These are phyloP conservation scores for Cephus nigrinus DNA, from an alignment of 2,888 invertebrate species.

Conservation along the genomic window DNA sequence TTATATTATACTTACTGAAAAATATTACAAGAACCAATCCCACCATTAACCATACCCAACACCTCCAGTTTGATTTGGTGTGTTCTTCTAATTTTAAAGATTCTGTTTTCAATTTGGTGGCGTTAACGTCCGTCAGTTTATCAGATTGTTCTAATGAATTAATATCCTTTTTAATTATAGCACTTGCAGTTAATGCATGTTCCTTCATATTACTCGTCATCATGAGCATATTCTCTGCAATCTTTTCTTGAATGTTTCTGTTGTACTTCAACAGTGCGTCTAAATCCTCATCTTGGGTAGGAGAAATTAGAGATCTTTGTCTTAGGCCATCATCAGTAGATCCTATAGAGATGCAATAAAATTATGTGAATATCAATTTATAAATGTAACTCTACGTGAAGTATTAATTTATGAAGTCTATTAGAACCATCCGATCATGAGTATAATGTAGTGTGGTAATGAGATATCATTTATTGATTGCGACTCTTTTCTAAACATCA, in stretches of 20 bases:
- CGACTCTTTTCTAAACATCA: constrained; percentile 3
- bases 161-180: constrained; percentile 88
- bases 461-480: not conserved
- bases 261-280: constrained; percentile 89
- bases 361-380: not conserved
- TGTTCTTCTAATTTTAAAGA: constrained; percentile 86
- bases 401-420: not conserved
- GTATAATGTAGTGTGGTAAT: not conserved
- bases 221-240: constrained; percentile 93
- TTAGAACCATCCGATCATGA: not conserved
- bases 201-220: constrained; percentile 90
- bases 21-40: constrained; percentile 86
- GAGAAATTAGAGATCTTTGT: constrained; percentile 57
- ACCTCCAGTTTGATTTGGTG: constrained; percentile 89
- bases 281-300: constrained; percentile 75
- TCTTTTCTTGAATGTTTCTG: constrained; percentile 88
- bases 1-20: constrained; percentile 76
- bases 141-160: constrained; percentile 76
- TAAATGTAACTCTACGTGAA: not conserved
- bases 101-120: constrained; percentile 81
- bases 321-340: constrained; percentile 48
- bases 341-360: constrained; percentile 27
- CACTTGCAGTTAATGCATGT: constrained; percentile 88
- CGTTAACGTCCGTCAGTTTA: constrained; percentile 83
- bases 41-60: constrained; percentile 95